Base-by-base conservation (phyloP, 2,888 invertebrate species). In the Thumatha senex region DNA sequence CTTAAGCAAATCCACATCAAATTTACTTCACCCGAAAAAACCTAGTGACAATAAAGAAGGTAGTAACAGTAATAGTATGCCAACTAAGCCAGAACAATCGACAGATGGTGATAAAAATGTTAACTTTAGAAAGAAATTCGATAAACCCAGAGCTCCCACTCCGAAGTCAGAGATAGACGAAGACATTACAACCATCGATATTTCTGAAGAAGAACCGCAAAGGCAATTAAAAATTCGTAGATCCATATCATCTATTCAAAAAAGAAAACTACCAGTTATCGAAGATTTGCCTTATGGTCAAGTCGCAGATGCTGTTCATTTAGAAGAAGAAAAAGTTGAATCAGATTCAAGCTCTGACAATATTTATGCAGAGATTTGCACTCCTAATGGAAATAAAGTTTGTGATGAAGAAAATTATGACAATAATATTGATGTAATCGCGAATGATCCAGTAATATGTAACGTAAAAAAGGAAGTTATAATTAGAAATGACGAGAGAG, bases 281-380 rank as follows among this genome's bases (percentile, higher is more conserved):
- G 95, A 95, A 78, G 95, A 95, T 74, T 78, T 95, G 30, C 95
- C 95, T 1, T 95, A 95, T 59, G 94, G 95, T 9, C 94, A 94
- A 82, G 95, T 95, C 5, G 93, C 94, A 7, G 95, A 95, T 60
- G 95, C 95, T 9, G 91, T 95, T 7, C 76, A 83, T 41, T 69
- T 83, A 4, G 88, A 86, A 64, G 86, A 86, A 61, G 92, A 93
- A 70, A 84, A 76, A 48, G 64, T 81, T 33, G 88, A 89, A 58
- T 84, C 86, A 0, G 91, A 91, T 56, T 75, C 85, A 2, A 84
- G 83, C 58, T 89, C 88, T 31, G 95, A 95, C 69, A 95, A 95
- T 67, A 95, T 95, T 66, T 95, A 95, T 72, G 94, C 95, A 44
- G 95, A 95, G 80, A 95, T 95, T 52, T 95, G 94, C 61, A 73